A percentile compares a stretch with the other conserved stretches of the same genome.
These are phyloP conservation scores for Xylocopa sonorina DNA, from an alignment of 1,140 invertebrate genomes.

Conservation along the genomic window DNA sequence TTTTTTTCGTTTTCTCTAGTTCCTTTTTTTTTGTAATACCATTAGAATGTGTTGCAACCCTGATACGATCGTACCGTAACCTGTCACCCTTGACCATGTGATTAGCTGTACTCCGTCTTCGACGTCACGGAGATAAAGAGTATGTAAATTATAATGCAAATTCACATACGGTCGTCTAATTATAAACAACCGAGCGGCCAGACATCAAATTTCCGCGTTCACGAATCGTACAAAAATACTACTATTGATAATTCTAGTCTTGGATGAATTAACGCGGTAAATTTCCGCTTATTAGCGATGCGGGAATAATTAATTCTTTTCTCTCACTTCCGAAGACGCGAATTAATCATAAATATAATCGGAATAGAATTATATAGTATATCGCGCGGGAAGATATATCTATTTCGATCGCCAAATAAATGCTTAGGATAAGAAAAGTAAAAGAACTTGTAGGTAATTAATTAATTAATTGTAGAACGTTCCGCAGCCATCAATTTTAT, in stretches of 20 bases:
- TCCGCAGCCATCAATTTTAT: no score
- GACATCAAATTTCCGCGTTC: constrained; percentile 19
- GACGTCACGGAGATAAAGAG: constrained; percentile 5
- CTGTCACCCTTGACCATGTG: constrained; percentile 51
- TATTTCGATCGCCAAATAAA: no score
- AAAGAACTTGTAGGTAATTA: no score
- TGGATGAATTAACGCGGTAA: not conserved
- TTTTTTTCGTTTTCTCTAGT: not conserved
- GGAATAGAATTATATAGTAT: no score
- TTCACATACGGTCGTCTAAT: constrained; percentile 17
- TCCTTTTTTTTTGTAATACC: not conserved
- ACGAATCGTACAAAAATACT: not conserved
- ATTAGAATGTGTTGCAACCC: constrained; percentile 32
- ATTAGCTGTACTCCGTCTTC: constrained; percentile 25
- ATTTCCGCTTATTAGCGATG: not conserved
- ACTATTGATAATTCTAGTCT: not conserved
- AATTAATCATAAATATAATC: no score
- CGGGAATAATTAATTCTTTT: no score
- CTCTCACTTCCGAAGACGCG: no score
- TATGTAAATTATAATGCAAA: constrained; percentile 56
- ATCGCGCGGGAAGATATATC: no score
- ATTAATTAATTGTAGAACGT: no score
- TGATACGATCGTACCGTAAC: constrained; percentile 28
- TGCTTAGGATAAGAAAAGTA: no score
- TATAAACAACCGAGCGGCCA: not conserved